Base-by-base conservation (phyloP, 2,888 invertebrate species). In the Standfussiana lucernea region DNA sequence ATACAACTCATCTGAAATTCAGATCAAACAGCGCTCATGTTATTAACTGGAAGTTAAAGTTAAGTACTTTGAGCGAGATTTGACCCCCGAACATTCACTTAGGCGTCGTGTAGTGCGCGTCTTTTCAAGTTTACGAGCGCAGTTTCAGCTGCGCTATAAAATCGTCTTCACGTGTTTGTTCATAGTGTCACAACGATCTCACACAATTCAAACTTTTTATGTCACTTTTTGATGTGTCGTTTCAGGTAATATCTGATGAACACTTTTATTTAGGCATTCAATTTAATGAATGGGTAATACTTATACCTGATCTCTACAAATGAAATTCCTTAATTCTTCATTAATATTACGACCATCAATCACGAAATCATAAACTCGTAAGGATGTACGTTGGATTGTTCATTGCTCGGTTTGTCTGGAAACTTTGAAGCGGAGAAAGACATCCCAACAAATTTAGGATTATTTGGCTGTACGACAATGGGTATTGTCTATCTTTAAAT, bases 401-500 rank as follows among this genome's bases (percentile, higher is more conserved):
- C 88, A 91, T 89, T 89, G 88, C 91, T 89, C 79, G 89, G 89
- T 91, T 92, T 89, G 90, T 91, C 89, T 90, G 86, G 76, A 90
- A 93, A 93, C 89, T 93, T 92, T 88, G 89, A 89, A 91, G 89
- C 91, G 90, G 89, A 89, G 91, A 93, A 93, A 93, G 93, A 93
- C 93, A 93, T 93, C 92, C 90, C 91, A 92, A 93, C 93, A 93
- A 94, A 94, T 94, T 95, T 93, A 91, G 93, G 91, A 93, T 94
- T 94, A 94, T 93, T 93, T 92, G 91, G 91, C 91, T 92, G 91
- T 91, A 93, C 91, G 92, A 94, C 94, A 94, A 94, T 95, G 92
- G 94, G 93, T 93, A 95, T 95, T 95, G 95, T 95, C 94, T 94
- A 93, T 94, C 92, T 94, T 93, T 91, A 94, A 94, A 95, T 94